These are phyloP conservation scores for Argyrosomus regius DNA, from an alignment of 2,797 vertebrate genomes.

Conservation along the genomic window DNA sequence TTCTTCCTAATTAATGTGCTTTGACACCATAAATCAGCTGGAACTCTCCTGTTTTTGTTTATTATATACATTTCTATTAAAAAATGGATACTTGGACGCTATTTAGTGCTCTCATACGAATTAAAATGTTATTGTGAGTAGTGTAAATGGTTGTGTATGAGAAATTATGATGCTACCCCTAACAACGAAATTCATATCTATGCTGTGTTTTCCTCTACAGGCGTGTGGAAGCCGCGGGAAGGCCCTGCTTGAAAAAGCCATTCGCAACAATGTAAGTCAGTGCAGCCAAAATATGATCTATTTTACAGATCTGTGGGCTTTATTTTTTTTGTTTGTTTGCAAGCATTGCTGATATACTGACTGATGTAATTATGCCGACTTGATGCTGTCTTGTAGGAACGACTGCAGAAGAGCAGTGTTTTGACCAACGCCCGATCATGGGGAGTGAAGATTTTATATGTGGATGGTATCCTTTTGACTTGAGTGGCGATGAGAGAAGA, in stretches of 20 bases:
- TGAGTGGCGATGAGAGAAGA: background rate
- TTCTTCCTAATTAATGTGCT: background rate
- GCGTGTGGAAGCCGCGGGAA: slow-evolving; percentile 89
- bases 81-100: background rate
- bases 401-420: slow-evolving; percentile 81
- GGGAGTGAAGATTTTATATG: slow-evolving; percentile 90
- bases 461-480: slow-evolving; percentile 89
- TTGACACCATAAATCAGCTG: background rate
- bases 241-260: slow-evolving; percentile 91
- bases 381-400: slow-evolving; percentile 79
- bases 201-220: slow-evolving; percentile 68
- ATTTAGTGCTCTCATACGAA: no score
- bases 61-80: background rate
- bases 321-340: background rate
- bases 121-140: background rate
- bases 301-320: background rate
- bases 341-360: background rate
- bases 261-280: slow-evolving; percentile 88
- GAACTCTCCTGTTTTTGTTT: background rate
- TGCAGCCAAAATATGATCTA: background rate
- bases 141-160: background rate
- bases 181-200: background rate
- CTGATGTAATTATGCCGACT: background rate
- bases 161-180: background rate
- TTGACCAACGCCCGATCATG: slow-evolving; percentile 87